Evolutionary conservation across 2,113 vertebrate species (phyloP), one percentile per base, ranked within the genome.

Genomic region (Periophthalmus modestus): DNA sequence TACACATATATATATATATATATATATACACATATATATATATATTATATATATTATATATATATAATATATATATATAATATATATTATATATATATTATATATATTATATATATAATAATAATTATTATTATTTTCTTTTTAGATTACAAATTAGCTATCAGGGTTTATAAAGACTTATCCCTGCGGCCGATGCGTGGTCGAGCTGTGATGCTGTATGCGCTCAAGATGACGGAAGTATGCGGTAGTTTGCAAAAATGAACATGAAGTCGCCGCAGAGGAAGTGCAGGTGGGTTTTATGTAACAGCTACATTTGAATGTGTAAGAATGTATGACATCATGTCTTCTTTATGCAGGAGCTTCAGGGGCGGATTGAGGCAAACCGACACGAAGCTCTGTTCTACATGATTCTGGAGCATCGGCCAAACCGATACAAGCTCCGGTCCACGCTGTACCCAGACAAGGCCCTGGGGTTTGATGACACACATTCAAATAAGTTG

Each of bases 161-260:
- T 91, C 52, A 6, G 69, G 7, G 0, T 0, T 1, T 91, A 74
- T 54, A 0, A 0, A 0, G 18, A 50, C 39, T 0, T 1, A 0
- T 0, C 6, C 2, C 0, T 0, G 0, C 0, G 0, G 0, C 0
- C 0, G 0, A 0, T 0, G 0, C 0, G 0, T 4, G 7, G 59
- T 4, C n/a, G 0, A 2, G 14, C 77, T 0, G 88, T 87, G 50
- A 88, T 85, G n/a, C 63, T 90, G 1, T 84, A 76, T 4, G 3
- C 11, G 15, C 13, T 5, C 0, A 57, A 33, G 14, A 62, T 2
- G 19, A 0, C 0, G 69, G 34, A 80, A 61, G 16, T n/a, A 66
- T 10, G 55, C 78, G 50, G 74, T 43, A 1, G 85, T 57, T 69
- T 89, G 87, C 77, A 14, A 0, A 0, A 7, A 47, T 0, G 0